Base-by-base conservation (phyloP, 2,888 invertebrate genomes). In the Orthosia incerta region DNA sequence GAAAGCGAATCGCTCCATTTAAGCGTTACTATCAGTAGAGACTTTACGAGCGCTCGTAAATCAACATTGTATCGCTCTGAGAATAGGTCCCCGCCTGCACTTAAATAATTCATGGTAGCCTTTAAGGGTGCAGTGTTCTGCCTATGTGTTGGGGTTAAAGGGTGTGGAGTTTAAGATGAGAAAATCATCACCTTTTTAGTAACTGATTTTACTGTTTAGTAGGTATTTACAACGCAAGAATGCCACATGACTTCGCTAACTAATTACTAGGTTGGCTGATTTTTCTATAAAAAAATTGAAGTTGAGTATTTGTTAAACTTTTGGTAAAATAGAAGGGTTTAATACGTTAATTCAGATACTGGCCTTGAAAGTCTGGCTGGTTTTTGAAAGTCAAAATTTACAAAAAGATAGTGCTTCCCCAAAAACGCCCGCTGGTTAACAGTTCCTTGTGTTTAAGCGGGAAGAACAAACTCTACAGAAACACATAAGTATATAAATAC, bases 71-170 rank as follows among this genome's bases (percentile, higher is more conserved):
- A 82, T 81, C 75, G 81, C 65, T 74, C 62, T 66, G 70, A 80
- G 87, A 86, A 89, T 88, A 87, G 85, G 85, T 83, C 83, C 68
- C 83, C 71, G 70, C 72, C 83, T 87, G 82, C 84, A 85, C 83
- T 85, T 89, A 86, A 89, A 90, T 90, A 89, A 90, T 91, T 90
- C 91, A 91, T 88, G 76, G 61, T 78, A 71, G 76, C 79, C 81
- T 83, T 79, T 75, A 79, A 78, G 80, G 80, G 84, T 84, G 80
- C 76, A 79, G 82, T 67, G 53, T 82, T 76, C 59, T 53, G 74
- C 77, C 70, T 81, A 79, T 80, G 71, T 67, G 53, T 68, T 56
- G 20, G 39, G 59, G 65, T 60, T 57, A 62, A 60, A 64, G 75
- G 66, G 80, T 71, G 45, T 18, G 57, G 56, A 26, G 18, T 3